These are phyloP conservation scores for Scatophagus argus DNA, from an alignment of 2,113 vertebrate genomes.

Conservation along the genomic window DNA sequence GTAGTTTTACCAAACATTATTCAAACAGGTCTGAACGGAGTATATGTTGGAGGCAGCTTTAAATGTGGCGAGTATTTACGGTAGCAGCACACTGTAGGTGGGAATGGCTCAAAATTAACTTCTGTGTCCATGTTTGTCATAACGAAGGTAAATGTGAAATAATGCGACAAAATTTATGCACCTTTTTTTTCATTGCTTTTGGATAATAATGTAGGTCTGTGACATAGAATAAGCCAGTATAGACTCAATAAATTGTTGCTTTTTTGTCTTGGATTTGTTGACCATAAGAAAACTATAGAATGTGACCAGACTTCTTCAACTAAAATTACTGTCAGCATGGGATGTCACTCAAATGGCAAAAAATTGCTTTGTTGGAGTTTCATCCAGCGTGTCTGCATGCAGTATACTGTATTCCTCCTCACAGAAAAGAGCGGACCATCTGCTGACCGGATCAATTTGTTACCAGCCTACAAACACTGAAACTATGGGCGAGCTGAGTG, in stretches of 20 bases:
- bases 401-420: neutral
- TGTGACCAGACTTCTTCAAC: neutral
- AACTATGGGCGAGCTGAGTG: neutral
- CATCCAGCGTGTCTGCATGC: neutral
- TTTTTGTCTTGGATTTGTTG: neutral
- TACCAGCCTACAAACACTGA: neutral
- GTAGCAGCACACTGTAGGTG: neutral
- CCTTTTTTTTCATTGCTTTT: neutral
- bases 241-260: neutral
- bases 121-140: neutral
- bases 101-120: neutral
- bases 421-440: neutral
- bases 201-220: neutral
- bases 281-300: neutral
- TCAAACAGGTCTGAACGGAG: neutral
- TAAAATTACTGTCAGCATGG: neutral
- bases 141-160: neutral
- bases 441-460: neutral
- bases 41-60: too few relatives aligned
- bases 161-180: neutral
- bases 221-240: neutral
- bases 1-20: neutral
- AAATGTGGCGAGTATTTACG: neutral
- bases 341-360: neutral
- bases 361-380: neutral